Evolutionary conservation across 2,113 vertebrate genomes (phyloP), one percentile per base, ranked within the genome.

Genomic region (Spea multiplicata): DNA sequence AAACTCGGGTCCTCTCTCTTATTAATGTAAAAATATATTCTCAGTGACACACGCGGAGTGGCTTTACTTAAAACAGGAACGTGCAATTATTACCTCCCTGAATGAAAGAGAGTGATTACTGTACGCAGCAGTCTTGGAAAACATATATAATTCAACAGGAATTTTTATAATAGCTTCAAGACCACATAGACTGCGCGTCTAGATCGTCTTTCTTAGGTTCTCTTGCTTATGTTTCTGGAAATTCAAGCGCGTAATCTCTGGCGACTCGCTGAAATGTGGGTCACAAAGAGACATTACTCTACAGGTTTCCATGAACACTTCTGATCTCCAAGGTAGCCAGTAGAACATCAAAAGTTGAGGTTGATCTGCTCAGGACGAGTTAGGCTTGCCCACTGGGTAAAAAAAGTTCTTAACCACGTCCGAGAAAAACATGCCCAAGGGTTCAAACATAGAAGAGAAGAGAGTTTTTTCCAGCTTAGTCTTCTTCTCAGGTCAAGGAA

Each of bases 121-220:
- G 17, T 3, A 66, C 16, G 17, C 50, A 53, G 12, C 14, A 55
- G 9, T 66, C 49, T 10, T 30, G 55, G 64, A 67, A 30, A 67
- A 57, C 52, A 66, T 17, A 67, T 52, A 52, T 75, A 66, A 75
- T 75, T 62, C 49, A 75, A 66, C 46, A 46, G 74, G 64, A 75
- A 75, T 75, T 55, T 75, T 6, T 14, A 67, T 66, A 75, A 52
- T 67, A 67, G 13, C 44, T 67, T 67, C 49, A 53, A 75, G 65
- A 64, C 44, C 50, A 66, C 48, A 9, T 49, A 30, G 30, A 30
- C 30, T 30, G 30, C 30, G 30, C 30, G 30, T 30, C 30, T 30
- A 30, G 30, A 30, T 30, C 30, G 30, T 30, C 30, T 30, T 30
- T 30, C 30, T 30, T 30, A 2, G 30, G 30, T 30, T 30, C 30